phyloP scores from a whole-genome alignment of 1,140 invertebrate species.

The Caenorhabditis latens region DNA sequence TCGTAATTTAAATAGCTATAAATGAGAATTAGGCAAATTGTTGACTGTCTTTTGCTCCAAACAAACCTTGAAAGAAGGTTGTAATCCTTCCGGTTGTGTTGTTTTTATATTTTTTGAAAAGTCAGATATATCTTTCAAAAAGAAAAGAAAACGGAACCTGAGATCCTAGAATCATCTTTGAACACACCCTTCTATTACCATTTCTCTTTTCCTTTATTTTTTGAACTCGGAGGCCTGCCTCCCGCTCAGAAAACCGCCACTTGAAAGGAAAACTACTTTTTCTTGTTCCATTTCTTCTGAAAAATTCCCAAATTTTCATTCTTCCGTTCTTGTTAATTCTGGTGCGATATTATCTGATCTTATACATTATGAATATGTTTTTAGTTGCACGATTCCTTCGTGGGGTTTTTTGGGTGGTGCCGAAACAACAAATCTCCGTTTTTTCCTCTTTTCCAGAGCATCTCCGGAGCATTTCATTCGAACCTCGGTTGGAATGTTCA shows the following conservation, averaged over 20 bases:
- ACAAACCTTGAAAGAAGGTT: not conserved
- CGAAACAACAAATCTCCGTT: constrained; percentile 42
- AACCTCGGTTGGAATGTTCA: constrained; percentile 22
- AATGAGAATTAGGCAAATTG: not conserved
- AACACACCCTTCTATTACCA: not conserved
- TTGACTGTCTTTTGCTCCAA: not conserved
- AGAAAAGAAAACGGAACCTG: not conserved
- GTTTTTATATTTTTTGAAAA: not conserved
- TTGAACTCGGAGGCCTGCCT: not conserved
- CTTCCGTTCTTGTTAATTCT: not conserved
- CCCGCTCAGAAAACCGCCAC: not conserved
- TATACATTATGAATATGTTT: constrained; percentile 51
- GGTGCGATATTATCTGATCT: not conserved
- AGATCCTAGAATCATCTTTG: constrained; percentile 6
- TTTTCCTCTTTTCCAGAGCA: constrained; percentile 19
- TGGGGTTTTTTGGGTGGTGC: constrained; percentile 14
- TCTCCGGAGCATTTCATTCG: constrained; percentile 1
- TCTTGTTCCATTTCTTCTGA: not conserved
- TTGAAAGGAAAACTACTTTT: not conserved
- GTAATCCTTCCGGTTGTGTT: constrained; percentile 5
- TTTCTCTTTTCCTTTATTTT: not conserved
- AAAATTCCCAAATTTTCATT: not conserved
- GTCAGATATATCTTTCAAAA: not conserved
- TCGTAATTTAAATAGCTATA: not conserved
- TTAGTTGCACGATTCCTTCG: constrained; percentile 16